A percentile compares a stretch with the other conserved stretches of the same genome.
These are phyloP conservation scores for Oreotragus oreotragus DNA, from an alignment of 2,113 vertebrate genomes.

Conservation along the genomic window DNA sequence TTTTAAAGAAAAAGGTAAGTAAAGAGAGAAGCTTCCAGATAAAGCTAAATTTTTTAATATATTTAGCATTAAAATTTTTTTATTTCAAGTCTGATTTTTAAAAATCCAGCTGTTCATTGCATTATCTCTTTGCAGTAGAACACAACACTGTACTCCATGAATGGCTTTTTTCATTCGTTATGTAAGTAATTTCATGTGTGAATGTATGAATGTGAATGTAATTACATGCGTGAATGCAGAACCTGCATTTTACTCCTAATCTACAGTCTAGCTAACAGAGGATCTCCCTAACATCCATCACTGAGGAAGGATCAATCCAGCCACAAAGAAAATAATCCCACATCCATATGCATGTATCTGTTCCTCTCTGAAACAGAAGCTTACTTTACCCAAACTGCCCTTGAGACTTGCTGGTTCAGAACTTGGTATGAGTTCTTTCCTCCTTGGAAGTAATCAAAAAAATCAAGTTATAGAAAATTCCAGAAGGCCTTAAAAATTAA, in stretches of 20 bases:
- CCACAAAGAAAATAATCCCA: background rate
- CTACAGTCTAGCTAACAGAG: background rate
- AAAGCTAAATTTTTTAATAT: background rate
- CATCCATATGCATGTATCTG: background rate
- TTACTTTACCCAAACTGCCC: constrained; percentile 1
- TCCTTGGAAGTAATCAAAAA: background rate
- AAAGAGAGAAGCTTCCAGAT: background rate
- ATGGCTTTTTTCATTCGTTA: background rate
- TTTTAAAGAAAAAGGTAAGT: background rate
- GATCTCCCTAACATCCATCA: background rate
- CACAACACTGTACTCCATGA: background rate
- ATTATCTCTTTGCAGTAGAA: background rate
- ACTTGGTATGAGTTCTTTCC: background rate
- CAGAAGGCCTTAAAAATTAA: background rate
- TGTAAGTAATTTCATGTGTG: background rate
- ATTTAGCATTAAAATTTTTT: background rate
- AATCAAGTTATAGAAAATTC: background rate
- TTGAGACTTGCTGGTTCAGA: background rate
- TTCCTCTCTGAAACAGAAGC: background rate
- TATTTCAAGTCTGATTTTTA: background rate
- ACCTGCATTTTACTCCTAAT: background rate
- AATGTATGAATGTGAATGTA: background rate
- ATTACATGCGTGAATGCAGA: background rate
- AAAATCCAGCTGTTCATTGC: background rate
- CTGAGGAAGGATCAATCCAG: background rate